Percentiles rank a stretch among this genome's conserved stretches.
Conservation (phyloP, 2,888 invertebrate species). For the Tenthredo livida region DNA sequence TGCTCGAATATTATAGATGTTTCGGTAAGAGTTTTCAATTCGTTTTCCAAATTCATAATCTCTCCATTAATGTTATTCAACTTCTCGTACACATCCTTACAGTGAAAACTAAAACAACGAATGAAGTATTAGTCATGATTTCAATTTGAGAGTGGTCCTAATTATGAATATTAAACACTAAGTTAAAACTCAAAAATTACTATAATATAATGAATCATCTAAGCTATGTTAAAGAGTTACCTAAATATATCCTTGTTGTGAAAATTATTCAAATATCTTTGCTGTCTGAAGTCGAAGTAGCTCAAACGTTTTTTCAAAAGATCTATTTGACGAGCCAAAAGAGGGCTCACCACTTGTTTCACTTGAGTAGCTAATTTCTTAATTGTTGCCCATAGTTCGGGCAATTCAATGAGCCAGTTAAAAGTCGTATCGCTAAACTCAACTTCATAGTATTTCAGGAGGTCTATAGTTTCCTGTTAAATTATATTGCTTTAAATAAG, state of each 20-base stretch:
- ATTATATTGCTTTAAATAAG: background rate
- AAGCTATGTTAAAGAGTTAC: constrained; percentile 73
- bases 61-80: constrained; percentile 86
- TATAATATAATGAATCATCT: background rate
- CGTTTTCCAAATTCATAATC: constrained; percentile 84
- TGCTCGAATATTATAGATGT: constrained; percentile 93
- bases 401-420: constrained; percentile 85
- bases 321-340: constrained; percentile 93
- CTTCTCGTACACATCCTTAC: constrained; percentile 84
- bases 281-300: constrained; percentile 89
- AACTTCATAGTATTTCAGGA: constrained; percentile 91
- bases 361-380: constrained; percentile 91
- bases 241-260: constrained; percentile 78
- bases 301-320: constrained; percentile 91
- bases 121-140: background rate
- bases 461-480: constrained; percentile 86
- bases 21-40: constrained; percentile 84
- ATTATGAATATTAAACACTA: background rate
- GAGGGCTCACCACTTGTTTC: constrained; percentile 92
- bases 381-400: constrained; percentile 92
- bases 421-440: constrained; percentile 88
- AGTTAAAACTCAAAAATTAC: background rate
- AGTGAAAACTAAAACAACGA: constrained; percentile 79
- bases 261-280: constrained; percentile 89
- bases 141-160: background rate